Conservation (phyloP, 2,888 invertebrate genomes). For the Acronicta psi region DNA sequence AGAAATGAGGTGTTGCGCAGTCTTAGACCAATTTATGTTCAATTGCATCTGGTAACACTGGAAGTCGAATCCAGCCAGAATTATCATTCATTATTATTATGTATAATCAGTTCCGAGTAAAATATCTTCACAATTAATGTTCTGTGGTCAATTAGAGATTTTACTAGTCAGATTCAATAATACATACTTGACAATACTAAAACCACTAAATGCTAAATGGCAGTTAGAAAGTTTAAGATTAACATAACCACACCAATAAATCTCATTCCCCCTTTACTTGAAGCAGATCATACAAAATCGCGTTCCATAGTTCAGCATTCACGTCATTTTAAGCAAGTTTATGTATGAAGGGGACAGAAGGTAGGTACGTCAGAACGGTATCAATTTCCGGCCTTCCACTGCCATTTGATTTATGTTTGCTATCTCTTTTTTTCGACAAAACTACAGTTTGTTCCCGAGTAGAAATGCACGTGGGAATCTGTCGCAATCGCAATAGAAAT, state of each 20-base stretch:
- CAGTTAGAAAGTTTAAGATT: conserved; percentile 12
- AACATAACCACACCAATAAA: conserved; percentile 25
- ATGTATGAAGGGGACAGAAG: conserved; percentile 64
- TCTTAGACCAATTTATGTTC: too few species aligned
- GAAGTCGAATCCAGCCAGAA: too few species aligned
- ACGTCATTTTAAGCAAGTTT: conserved; percentile 58
- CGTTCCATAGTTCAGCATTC: conserved; percentile 37
- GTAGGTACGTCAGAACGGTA: conserved; percentile 73
- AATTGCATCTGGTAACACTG: too few species aligned
- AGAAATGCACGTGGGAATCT: conserved; percentile 42
- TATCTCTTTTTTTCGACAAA: conserved; percentile 66
- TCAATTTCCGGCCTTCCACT: conserved; percentile 81
- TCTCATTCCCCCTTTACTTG: conserved; percentile 26
- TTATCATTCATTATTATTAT: too few species aligned
- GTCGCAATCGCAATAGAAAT: conserved; percentile 31
- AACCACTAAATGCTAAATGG: background rate
- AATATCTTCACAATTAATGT: background rate
- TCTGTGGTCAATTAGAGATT: conserved; percentile 47
- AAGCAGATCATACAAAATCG: conserved; percentile 47
- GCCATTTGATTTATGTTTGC: conserved; percentile 82
- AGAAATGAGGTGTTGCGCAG: too few species aligned
- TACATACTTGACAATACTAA: too few species aligned
- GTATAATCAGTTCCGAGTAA: too few species aligned
- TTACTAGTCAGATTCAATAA: too few species aligned
- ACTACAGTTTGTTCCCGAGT: conserved; percentile 49